These are phyloP conservation scores for Phyto melanocephala DNA, from an alignment of 2,888 invertebrate genomes.

Conservation along the genomic window DNA sequence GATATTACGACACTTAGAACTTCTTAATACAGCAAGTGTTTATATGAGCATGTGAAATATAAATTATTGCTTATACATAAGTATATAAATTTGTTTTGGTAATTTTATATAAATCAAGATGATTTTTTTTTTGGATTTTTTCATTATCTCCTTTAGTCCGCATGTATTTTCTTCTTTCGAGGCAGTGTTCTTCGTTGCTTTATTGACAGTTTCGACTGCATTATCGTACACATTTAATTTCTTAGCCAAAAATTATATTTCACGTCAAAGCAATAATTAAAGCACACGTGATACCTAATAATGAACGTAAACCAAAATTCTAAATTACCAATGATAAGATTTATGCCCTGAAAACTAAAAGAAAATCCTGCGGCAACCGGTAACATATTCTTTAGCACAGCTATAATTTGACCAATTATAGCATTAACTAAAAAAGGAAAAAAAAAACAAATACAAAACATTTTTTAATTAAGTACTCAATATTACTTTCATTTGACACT, in stretches of 20 bases:
- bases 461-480: not conserved
- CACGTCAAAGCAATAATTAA: conserved; percentile 93
- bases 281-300: conserved; percentile 91
- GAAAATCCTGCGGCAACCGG: conserved; percentile 97
- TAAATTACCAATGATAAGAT: conserved; percentile 88
- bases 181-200: conserved; percentile 33
- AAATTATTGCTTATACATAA: too few species aligned
- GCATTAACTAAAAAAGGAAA: conserved; percentile 83
- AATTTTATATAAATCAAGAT: too few species aligned
- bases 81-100: too few species aligned
- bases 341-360: conserved; percentile 95
- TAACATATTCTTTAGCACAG: conserved; percentile 94
- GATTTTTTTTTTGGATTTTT: too few species aligned
- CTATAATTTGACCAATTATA: conserved; percentile 92
- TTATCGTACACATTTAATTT: conserved; percentile 86
- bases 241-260: conserved; percentile 94
- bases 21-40: too few species aligned
- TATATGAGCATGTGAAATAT: too few species aligned
- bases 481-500: conserved; percentile 87
- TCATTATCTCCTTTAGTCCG: too few species aligned
- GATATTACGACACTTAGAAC: too few species aligned
- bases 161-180: conserved; percentile 34
- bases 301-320: conserved; percentile 90
- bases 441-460: not conserved
- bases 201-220: conserved; percentile 65